Evolutionary conservation across 2,888 invertebrate species (phyloP), one percentile per base, ranked within the genome.

Genomic region (Didymodactylos carnosus): DNA sequence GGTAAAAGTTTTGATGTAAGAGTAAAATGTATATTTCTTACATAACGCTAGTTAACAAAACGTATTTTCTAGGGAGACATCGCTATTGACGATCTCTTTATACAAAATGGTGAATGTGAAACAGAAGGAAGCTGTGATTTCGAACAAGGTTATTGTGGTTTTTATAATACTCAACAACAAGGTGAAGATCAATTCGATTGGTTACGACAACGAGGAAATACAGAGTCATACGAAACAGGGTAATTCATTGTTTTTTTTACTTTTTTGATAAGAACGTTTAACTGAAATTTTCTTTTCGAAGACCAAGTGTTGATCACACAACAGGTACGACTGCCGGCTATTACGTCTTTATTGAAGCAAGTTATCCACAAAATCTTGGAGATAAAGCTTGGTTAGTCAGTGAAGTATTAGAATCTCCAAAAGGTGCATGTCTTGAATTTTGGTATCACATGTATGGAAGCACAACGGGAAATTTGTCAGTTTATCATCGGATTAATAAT

Each of bases 51-150:
- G 16, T 41, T 41, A 13, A 41, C 16, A 41, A 13, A 13, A 13
- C 16, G 16, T 39, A 39, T 23, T 39, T 39, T 39, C 23, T 39
- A 39, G 40, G 79, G 79, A 27, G 81, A 81, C 70, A 80, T 80
- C 69, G 80, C 80, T 46, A 76, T 81, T 71, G 81, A 81, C 77
- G 81, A 81, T 73, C 76, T 80, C 35, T 75, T 74, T 13, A 78
- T 80, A 27, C 75, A 69, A 23, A 51, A 75, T 27, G 80, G 80
- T 72, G 39, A 77, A 8, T 81, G 80, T 76, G 3, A 39, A 40
- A n/a, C 29, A 11, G 74, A 74, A 62, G 62, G 29, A 40, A 53
- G 23, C 14, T 81, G 81, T 75, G 78, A 78, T 19, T 81, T 81
- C 77, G 80, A 80, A 75, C 76, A 75, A 62, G 72, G 40, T 7